phyloP scores from a whole-genome alignment of 2,888 invertebrate species.

The Dryobota labecula region DNA sequence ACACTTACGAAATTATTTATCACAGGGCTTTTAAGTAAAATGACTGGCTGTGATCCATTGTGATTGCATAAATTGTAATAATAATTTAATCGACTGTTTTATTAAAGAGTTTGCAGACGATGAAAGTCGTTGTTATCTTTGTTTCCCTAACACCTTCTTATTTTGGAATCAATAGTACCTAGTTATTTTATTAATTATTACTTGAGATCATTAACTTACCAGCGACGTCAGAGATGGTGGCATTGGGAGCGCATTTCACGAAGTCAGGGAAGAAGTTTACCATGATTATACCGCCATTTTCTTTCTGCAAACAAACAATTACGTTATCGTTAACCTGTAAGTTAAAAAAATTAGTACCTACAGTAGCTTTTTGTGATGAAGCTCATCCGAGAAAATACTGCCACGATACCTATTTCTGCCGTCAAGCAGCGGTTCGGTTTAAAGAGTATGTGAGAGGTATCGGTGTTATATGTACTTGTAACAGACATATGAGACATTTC shows the following conservation, averaged over 20 bases:
- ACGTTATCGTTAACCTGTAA: background rate
- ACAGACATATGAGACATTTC: no score
- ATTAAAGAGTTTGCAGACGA: background rate
- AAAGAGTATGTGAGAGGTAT: background rate
- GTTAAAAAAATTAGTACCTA: background rate
- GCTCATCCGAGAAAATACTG: background rate
- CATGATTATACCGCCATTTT: constrained; percentile 93
- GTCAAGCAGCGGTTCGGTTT: background rate
- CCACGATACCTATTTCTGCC: no score
- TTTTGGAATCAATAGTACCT: background rate
- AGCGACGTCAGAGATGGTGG: constrained; percentile 92
- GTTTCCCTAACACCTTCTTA: background rate
- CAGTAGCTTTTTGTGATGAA: background rate
- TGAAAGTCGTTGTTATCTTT: background rate
- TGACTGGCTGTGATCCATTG: background rate
- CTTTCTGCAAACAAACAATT: constrained; percentile 85
- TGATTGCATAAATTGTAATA: background rate
- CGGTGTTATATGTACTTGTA: no score
- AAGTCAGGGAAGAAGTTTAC: constrained; percentile 93
- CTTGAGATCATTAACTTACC: constrained; percentile 85
- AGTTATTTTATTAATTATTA: background rate
- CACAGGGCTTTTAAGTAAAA: background rate
- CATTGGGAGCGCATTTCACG: constrained; percentile 89
- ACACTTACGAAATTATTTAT: background rate
- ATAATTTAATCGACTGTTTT: background rate